A percentile compares a stretch with the other conserved stretches of the same genome.
phyloP scores from a whole-genome alignment of 2,797 vertebrate species.

The Neopelma chrysocephalum region DNA sequence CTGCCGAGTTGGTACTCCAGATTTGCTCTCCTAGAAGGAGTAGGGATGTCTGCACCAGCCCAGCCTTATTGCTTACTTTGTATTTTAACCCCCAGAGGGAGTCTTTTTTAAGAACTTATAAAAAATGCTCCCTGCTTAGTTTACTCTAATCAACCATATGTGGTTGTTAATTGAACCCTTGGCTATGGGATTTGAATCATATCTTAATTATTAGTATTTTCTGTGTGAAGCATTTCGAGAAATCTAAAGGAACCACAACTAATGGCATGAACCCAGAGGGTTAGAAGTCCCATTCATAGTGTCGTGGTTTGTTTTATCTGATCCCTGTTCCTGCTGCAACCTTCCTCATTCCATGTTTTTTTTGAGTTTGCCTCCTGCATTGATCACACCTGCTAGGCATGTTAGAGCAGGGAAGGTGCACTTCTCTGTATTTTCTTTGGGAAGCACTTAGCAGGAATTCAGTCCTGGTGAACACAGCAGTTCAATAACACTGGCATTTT shows the following conservation, averaged over 20 bases:
- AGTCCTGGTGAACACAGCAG: neutral
- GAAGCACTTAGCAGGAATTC: neutral
- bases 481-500: neutral
- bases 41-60: neutral
- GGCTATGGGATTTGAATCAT: neutral
- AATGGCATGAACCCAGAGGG: neutral
- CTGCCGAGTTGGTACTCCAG: neutral
- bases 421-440: neutral
- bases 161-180: neutral
- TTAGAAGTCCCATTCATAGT: neutral
- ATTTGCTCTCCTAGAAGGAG: neutral
- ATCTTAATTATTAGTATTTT: neutral
- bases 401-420: neutral
- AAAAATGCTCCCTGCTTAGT: neutral
- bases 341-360: neutral
- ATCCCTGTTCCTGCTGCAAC: neutral
- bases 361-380: neutral
- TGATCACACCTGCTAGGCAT: neutral
- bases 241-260: neutral
- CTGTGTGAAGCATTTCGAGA: neutral
- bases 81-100: slow-evolving; percentile 14
- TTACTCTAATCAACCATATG: neutral
- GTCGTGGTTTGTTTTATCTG: neutral
- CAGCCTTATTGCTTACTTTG: slow-evolving; percentile 2
- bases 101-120: neutral